Evolutionary conservation across 2,888 invertebrate species (phyloP).

Genomic region (Drosophila anomalata): DNA sequence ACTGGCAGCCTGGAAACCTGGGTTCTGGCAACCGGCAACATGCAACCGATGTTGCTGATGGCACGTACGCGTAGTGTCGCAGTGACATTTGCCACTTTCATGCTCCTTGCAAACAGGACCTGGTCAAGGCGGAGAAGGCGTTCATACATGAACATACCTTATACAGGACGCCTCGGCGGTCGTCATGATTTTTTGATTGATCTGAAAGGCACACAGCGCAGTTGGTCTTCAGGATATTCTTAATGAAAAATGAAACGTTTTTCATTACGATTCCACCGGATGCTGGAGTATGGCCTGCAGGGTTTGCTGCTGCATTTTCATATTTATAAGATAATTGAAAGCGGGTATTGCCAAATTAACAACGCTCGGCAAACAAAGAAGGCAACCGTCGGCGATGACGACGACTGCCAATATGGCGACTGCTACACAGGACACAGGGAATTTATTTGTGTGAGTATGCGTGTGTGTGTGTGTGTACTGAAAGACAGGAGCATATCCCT

Average conservation of each 20-base stretch:
- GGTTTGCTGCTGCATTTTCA: constrained; percentile 81
- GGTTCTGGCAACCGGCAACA: constrained; percentile 24
- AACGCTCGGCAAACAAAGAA: constrained; percentile 78
- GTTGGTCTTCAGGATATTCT: constrained; percentile 66
- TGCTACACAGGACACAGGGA: constrained; percentile 40
- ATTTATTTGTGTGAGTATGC: constrained; percentile 7
- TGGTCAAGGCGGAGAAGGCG: constrained; percentile 6
- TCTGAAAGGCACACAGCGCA: constrained; percentile 81
- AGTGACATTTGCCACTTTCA: constrained; percentile 48
- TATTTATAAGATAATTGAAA: constrained; percentile 83
- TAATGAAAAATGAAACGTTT: constrained; percentile 77
- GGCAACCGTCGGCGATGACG: constrained; percentile 41
- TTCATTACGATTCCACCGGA: constrained; percentile 62
- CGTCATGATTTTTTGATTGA: constrained; percentile 81
- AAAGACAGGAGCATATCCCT: constrained; percentile 80
- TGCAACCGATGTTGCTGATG: constrained; percentile 32
- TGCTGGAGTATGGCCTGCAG: constrained; percentile 55
- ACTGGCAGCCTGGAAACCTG: constrained; percentile 17
- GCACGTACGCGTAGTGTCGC: constrained; percentile 24
- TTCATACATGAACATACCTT: constrained; percentile 1
- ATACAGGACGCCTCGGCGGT: constrained; percentile 6
- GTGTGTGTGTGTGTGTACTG: constrained; percentile 47
- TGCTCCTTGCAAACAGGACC: constrained; percentile 48
- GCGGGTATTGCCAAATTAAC: constrained; percentile 83
- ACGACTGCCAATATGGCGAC: constrained; percentile 65